Base-by-base conservation (phyloP, 2,113 vertebrate species). In the Caranx melampygus region DNA sequence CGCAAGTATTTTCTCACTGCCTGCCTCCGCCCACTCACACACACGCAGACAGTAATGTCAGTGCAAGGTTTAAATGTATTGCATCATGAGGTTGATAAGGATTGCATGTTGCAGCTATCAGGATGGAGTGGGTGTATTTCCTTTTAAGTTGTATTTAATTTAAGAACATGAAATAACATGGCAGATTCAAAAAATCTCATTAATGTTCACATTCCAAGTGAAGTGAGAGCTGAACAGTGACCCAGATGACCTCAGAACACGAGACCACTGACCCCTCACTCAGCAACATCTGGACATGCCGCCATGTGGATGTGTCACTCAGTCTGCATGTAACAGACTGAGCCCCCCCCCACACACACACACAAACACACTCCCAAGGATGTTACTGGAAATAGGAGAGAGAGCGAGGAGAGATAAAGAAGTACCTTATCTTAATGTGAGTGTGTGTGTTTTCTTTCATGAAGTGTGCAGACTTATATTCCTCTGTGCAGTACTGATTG, bases 401-500 rank as follows among this genome's bases (percentile, higher is more conserved):
- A 31, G 62, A 64, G 58, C 14, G 2, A 26, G 31, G 20, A 66
- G 72, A 72, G n/a, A 74, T 59, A 55, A 57, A 82, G 75, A 52
- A 61, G 59, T 34, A 18, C 63, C 83, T 83, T 62, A 71, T 84
- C 77, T 63, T 8, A 49, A 12, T 21, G 54, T 73, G 60, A 62
- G 65, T 72, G 72, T 66, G n/a, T 5, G 5, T 42, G 47, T 55
- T 72, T 72, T 62, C 37, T 65, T 55, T 63, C 76, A 14, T 9
- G 73, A 75, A 80, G 86, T 35, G 15, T 20, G 47, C 16, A 55
- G 20, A 62, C 20, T 61, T 64, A 63, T 71, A 72, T 34, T 75
- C 84, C 45, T 62, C 49, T 83, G 83, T 83, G 52, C 67, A 86
- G 67, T 57, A 57, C 10, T 66, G 51, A 81, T 84, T 18, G 61